A percentile compares a stretch with the other conserved stretches of the same genome.
phyloP scores from a whole-genome alignment of 2,888 invertebrate genomes.

The Diarsia mendica region DNA sequence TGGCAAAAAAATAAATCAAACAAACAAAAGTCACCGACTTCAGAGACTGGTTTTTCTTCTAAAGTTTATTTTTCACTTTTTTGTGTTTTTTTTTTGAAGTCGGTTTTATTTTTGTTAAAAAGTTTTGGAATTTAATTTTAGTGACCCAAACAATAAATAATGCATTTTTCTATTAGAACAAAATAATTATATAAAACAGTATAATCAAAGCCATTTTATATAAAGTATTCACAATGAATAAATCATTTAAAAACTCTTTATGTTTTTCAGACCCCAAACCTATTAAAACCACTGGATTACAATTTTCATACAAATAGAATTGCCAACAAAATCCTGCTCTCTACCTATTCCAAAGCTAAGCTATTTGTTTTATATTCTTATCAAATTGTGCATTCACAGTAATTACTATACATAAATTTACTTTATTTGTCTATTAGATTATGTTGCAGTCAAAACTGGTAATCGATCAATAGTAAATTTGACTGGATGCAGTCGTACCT shows the following conservation, averaged over 20 bases:
- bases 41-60: too few species aligned
- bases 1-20: too few species aligned
- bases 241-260: not conserved
- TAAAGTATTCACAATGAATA: constrained; percentile 25
- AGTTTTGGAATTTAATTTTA: not conserved
- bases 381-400: constrained; percentile 49
- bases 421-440: constrained; percentile 14
- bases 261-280: too few species aligned
- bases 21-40: too few species aligned
- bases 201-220: not conserved
- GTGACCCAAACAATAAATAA: not conserved
- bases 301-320: too few species aligned
- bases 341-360: too few species aligned
- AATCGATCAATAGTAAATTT: not conserved
- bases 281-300: too few species aligned
- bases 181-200: not conserved
- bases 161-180: not conserved
- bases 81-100: too few species aligned
- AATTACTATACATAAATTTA: constrained; percentile 35
- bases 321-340: too few species aligned
- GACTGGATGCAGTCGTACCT: not conserved
- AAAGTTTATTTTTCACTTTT: too few species aligned
- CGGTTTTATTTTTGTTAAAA: too few species aligned
- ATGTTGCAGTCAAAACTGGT: not conserved
- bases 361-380: too few species aligned